Conservation (phyloP, 1,140 invertebrate species). For the Rhyacophila brunnea region DNA sequence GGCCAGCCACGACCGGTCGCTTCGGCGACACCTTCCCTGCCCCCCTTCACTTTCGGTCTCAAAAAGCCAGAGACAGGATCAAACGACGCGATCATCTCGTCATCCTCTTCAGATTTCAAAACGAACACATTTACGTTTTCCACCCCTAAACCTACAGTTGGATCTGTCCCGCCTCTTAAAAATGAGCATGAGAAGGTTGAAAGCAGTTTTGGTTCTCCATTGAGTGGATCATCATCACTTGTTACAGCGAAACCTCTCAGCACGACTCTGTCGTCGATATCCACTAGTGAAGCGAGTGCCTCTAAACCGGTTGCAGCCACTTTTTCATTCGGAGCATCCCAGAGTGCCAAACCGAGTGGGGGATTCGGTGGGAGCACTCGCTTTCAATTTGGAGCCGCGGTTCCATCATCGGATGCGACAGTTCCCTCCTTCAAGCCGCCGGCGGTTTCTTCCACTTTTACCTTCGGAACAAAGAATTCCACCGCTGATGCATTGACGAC, state of each 20-base stretch:
- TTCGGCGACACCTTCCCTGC: not conserved
- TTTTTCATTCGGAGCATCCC: conserved; percentile 21
- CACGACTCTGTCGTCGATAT: not conserved
- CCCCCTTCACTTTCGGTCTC: conserved; percentile 8
- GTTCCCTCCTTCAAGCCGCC: not conserved
- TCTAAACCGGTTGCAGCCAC: conserved; percentile 11
- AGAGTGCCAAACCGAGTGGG: not conserved
- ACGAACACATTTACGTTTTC: conserved; percentile 9
- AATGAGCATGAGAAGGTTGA: conserved; percentile 2
- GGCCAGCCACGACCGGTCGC: not conserved
- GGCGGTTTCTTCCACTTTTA: not conserved
- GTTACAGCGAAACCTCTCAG: not conserved
- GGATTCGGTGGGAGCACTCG: conserved; percentile 14
- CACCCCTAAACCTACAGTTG: conserved; percentile 2
- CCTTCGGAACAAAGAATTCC: conserved; percentile 4
- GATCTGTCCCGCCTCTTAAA: not conserved
- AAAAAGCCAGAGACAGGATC: conserved; percentile 5
- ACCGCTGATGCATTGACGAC: not conserved
- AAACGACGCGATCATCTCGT: conserved; percentile 13
- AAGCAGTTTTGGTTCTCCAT: conserved; percentile 1
- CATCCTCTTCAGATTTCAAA: conserved; percentile 24
- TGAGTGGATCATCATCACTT: not conserved
- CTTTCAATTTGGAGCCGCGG: conserved; percentile 7
- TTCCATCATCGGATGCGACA: not conserved
- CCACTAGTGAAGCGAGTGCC: conserved; percentile 1